Base-by-base conservation (phyloP, 2,888 invertebrate species). In the Agrotis exclamationis region DNA sequence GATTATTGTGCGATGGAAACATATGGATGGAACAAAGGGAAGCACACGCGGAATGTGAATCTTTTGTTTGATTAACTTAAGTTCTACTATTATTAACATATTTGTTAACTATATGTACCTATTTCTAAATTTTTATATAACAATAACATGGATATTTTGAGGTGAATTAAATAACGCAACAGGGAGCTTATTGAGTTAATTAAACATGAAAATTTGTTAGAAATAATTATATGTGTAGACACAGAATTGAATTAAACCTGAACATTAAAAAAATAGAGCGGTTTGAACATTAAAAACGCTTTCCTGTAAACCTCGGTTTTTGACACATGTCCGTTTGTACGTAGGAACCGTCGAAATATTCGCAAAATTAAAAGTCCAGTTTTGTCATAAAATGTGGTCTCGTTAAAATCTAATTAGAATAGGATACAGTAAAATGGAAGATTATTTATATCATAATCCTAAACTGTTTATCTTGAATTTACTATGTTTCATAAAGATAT, bases 1-100 rank as follows among this genome's bases (percentile, higher is more conserved):
- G 58, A 28, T 39, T 51, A 22, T 44, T 57, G n/a, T 48, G 16
- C 14, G 24, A 54, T 24, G 39, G 48, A 74, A 74, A 79, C 69
- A 76, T 66, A 68, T 20, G 75, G 74, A 33, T n/a, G 7, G 4
- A 13, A 18, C 63, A 18, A 54, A 48, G 44, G 28, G 28, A 51
- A 51, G n/a, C 58, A 54, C 45, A n/a, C 56, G 53, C 44, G 4
- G 0, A 1, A 13, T 39, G 3, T 11, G 3, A 2, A 33, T 18
- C 28, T 1, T 63, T 70, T 71, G 16, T n/a, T 24, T 45, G 13
- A 47, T 56, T 56, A 44, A 28, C n/a, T 14, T 39, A 24, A n/a
- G 1, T 22, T 44, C 28, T n/a, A 2, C 3, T 54, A 24, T 9
- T 24, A 39, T 33, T 16, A 20, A 33, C 3, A 9, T 33, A 33